Conservation (phyloP, 2,797 vertebrate species). For the Monodelphis domestica region DNA sequence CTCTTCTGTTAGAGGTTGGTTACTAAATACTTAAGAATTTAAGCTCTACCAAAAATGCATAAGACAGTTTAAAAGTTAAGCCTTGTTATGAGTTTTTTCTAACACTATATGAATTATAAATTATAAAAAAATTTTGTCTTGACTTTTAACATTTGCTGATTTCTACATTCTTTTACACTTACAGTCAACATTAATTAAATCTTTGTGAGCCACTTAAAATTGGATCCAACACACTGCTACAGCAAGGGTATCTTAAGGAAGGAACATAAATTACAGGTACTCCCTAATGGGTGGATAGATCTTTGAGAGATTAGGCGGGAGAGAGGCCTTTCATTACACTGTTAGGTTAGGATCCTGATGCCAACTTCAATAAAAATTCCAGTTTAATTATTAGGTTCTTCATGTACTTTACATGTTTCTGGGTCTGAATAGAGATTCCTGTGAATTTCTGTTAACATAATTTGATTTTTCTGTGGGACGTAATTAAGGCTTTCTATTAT, state of each 20-base stretch:
- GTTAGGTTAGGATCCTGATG: background rate
- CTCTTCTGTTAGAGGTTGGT: too few relatives aligned
- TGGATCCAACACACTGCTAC: background rate
- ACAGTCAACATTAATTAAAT: background rate
- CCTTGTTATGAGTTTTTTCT: background rate
- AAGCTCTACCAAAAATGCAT: background rate
- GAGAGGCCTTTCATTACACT: background rate
- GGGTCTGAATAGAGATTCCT: background rate
- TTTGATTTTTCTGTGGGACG: background rate
- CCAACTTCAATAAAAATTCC: background rate
- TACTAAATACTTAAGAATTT: background rate
- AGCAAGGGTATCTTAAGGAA: background rate
- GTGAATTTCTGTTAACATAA: background rate
- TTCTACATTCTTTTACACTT: background rate
- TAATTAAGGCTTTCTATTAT: background rate
- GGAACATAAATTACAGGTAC: background rate
- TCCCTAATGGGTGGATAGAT: rapidly evolving
- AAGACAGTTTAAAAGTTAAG: background rate
- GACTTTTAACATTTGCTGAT: background rate
- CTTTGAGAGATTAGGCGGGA: background rate
- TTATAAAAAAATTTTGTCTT: background rate
- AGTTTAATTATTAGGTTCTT: background rate
- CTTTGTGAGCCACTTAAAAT: background rate
- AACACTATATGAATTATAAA: background rate
- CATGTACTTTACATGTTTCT: background rate